These are phyloP conservation scores for Eucera pruinosa DNA, from an alignment of 2,888 invertebrate species.

Conservation along the genomic window DNA sequence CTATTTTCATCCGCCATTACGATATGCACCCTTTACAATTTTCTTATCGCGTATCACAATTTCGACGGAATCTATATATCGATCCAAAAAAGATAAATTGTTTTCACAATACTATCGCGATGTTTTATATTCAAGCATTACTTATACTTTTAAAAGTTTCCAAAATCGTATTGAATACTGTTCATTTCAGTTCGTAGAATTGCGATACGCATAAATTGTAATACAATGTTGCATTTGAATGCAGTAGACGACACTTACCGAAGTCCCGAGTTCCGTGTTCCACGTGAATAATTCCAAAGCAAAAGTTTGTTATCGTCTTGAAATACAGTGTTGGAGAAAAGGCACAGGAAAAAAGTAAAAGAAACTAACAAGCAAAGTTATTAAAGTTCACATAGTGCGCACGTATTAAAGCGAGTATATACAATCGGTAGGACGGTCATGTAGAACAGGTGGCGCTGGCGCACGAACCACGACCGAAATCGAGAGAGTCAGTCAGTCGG, in stretches of 20 bases:
- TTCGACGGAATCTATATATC: too few relatives aligned
- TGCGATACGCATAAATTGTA: background rate
- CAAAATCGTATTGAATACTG: too few relatives aligned
- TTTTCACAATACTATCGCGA: too few relatives aligned
- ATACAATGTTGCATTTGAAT: too few relatives aligned
- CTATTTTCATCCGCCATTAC: too few relatives aligned
- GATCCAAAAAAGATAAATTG: too few relatives aligned
- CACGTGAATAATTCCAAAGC: background rate
- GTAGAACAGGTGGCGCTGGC: conserved; percentile 66
- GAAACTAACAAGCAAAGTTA: background rate
- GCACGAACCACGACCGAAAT: conserved; percentile 50
- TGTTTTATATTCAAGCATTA: too few relatives aligned
- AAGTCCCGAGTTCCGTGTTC: background rate
- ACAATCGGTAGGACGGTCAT: conserved; percentile 31
- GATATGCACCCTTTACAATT: too few relatives aligned
- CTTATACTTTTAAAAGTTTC: too few relatives aligned
- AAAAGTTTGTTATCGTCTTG: background rate
- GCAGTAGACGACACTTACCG: background rate
- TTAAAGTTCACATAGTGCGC: conserved; percentile 15
- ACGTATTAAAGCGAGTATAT: conserved; percentile 12
- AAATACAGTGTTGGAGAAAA: background rate
- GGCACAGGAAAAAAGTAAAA: background rate
- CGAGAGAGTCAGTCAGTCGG: conserved; percentile 68
- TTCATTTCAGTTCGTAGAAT: background rate
- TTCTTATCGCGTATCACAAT: too few relatives aligned